Base-by-base conservation (phyloP, 2,888 invertebrate species). In the Onchidella celtica region DNA sequence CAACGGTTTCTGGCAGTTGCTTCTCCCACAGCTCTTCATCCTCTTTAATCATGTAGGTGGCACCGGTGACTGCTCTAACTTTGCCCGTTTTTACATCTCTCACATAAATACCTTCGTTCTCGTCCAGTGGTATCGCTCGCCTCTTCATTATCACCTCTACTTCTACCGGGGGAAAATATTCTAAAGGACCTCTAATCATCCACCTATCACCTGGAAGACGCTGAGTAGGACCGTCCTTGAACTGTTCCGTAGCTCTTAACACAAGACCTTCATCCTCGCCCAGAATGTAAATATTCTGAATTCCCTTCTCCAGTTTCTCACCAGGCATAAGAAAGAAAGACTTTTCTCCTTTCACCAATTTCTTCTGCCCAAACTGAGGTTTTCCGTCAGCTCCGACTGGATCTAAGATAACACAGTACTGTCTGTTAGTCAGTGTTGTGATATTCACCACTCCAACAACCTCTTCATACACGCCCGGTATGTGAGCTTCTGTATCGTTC, bases 41-140 rank as follows among this genome's bases (percentile, higher is more conserved):
- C 78, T 94, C 93, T 78, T 91, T 93, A 78, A 94, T 86, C 94
- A 94, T 94, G 89, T 94, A 94, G 2, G 94, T 94, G 79, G 92
- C 90, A 3, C 94, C 94, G 70, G 92, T 91, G 17, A 94, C 90
- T 4, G 93, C 92, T 68, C 94, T 87, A 2, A 94, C 93, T 88
- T 93, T 88, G 83, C 93, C 93, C 77, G 89, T 89, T 87, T 93
- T 94, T 66, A 93, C 91, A 86, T 94, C 93, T 40, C 94, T 84
- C 38, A 94, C 93, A 87, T 94, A 94, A 84, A 94, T 94, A 73
- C 94, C 94, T 88, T 94, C 94, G 85, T 93, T 94, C 82, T 94
- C 93, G 88, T 94, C 94, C 34, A 94, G 88, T 40, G 94, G 94
- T 55, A 94, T 94, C n/a, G 94, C 93, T 29, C 88, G 86, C 70